Percentiles rank a stretch among this genome's conserved stretches.
Evolutionary conservation across 1,140 invertebrate species (phyloP).

Genomic region (Metopolophium dirhodum): DNA sequence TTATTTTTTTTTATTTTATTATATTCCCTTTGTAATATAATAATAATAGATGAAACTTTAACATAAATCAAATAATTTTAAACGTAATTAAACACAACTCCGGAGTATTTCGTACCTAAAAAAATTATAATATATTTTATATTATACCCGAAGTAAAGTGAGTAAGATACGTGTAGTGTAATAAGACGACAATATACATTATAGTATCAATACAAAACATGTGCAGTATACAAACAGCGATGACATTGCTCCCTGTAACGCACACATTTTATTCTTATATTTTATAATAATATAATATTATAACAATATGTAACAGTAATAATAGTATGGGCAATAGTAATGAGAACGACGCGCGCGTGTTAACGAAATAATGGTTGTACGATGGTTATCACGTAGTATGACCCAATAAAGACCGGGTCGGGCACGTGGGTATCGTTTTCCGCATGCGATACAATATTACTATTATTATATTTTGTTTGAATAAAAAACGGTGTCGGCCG

Average conservation of each 20-base stretch:
- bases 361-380: background rate
- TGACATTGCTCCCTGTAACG: background rate
- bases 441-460: background rate
- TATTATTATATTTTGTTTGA: background rate
- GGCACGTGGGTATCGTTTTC: slow-evolving; percentile 34
- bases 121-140: no score
- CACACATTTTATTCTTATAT: background rate
- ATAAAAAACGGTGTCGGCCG: background rate
- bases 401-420: background rate
- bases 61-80: no score
- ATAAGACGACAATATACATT: background rate
- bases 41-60: no score
- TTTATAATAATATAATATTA: background rate
- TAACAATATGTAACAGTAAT: background rate
- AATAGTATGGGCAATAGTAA: background rate
- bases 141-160: background rate
- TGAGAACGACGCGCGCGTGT: background rate
- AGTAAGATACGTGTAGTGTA: background rate
- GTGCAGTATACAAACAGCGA: background rate
- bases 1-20: no score
- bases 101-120: no score
- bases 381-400: slow-evolving; percentile 2
- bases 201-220: background rate
- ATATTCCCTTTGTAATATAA: no score
- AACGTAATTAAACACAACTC: no score